These are phyloP conservation scores for Cranoglanis bouderius DNA, from an alignment of 2,113 vertebrate species.

Conservation along the genomic window DNA sequence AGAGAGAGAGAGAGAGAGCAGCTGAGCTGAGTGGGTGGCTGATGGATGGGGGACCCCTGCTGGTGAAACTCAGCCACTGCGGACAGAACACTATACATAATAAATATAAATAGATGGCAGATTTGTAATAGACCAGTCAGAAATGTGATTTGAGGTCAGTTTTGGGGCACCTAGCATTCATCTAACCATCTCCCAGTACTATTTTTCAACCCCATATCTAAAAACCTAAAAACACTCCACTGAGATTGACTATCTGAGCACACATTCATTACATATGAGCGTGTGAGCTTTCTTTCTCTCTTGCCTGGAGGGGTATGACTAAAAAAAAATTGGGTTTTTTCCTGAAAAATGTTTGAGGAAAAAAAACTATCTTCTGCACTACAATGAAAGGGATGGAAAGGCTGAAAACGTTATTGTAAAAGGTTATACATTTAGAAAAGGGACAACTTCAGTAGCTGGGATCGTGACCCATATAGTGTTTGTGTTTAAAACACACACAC, in stretches of 20 bases:
- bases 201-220: background rate
- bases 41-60: slow-evolving; percentile 42
- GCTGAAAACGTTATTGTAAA: background rate
- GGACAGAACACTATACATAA: background rate
- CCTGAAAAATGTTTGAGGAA: background rate
- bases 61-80: slow-evolving; percentile 24
- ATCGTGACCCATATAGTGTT: background rate
- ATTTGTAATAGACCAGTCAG: background rate
- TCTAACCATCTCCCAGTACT: background rate
- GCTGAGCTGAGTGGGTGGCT: slow-evolving; percentile 35
- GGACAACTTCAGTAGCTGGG: background rate
- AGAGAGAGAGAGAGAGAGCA: slow-evolving; percentile 5
- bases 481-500: background rate
- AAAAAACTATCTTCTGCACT: background rate
- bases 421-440: background rate
- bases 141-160: background rate
- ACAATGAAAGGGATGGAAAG: background rate
- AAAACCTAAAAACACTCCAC: background rate
- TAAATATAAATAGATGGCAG: background rate
- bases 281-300: background rate
- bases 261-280: background rate
- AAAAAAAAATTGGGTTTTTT: background rate
- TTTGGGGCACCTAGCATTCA: background rate
- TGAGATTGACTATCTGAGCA: background rate
- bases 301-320: background rate